Percentiles rank a stretch among this genome's conserved stretches.
phyloP scores from a whole-genome alignment of 1,140 invertebrate genomes.

The Sitophilus oryzae region DNA sequence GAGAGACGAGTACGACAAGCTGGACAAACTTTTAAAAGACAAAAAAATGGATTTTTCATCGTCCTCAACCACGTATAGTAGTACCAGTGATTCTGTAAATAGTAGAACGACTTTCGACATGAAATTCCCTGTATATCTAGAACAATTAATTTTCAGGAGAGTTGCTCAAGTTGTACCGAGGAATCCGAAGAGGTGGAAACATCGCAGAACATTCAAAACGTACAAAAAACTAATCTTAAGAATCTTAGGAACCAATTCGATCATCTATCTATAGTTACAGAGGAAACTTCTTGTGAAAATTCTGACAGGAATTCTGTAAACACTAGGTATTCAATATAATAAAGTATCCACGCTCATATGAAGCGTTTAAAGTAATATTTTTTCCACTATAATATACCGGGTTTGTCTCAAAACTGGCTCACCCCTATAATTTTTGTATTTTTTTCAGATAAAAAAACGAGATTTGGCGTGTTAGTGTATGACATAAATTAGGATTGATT shows the following conservation, averaged over 20 bases:
- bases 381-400: too few species aligned
- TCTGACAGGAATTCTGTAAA: constrained; percentile 43
- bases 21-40: constrained; percentile 70
- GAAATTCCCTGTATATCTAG: not conserved
- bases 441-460: too few species aligned
- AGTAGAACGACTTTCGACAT: not conserved
- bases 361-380: too few species aligned
- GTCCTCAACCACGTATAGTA: constrained; percentile 41
- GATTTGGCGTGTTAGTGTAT: too few species aligned
- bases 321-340: constrained; percentile 9
- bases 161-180: constrained; percentile 36
- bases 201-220: constrained; percentile 41
- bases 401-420: too few species aligned
- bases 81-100: constrained; percentile 41
- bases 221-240: constrained; percentile 41
- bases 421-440: too few species aligned
- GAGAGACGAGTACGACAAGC: constrained; percentile 78
- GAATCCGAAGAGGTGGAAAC: constrained; percentile 48
- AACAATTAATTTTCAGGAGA: constrained; percentile 31
- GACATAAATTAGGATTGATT: too few species aligned
- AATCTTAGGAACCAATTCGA: constrained; percentile 59
- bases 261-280: constrained; percentile 66
- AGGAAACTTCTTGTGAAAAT: constrained; percentile 57
- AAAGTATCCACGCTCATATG: too few species aligned
- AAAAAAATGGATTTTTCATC: constrained; percentile 51